Percentiles rank a stretch among this genome's conserved stretches.
These are phyloP conservation scores for Drosophila bifasciata DNA, from an alignment of 1,140 invertebrate genomes.

Conservation along the genomic window DNA sequence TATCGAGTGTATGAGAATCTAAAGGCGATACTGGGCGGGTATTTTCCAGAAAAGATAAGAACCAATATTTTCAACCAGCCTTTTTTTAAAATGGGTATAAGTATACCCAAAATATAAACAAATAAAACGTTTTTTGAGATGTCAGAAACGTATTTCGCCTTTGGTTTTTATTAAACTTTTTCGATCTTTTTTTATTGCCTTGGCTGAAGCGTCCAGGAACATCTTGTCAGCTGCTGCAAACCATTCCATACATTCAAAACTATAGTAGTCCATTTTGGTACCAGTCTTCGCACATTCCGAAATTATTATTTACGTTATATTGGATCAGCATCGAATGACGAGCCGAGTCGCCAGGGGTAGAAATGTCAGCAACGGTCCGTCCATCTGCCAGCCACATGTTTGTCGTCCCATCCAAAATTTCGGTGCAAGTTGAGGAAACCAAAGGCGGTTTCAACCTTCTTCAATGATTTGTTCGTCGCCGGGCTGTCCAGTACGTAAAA, in stretches of 20 bases:
- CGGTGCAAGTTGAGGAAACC: slow-evolving; percentile 87
- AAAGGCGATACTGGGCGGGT: too few relatives aligned
- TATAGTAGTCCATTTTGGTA: slow-evolving; percentile 88
- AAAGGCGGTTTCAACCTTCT: slow-evolving; percentile 80
- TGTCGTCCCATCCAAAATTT: slow-evolving; percentile 88
- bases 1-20: too few relatives aligned
- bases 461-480: too few relatives aligned
- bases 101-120: too few relatives aligned
- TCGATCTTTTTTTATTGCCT: slow-evolving; percentile 30
- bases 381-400: slow-evolving; percentile 87
- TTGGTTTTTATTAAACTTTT: background rate
- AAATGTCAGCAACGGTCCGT: slow-evolving; percentile 90
- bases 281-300: slow-evolving; percentile 90
- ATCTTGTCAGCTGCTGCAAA: slow-evolving; percentile 54
- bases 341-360: slow-evolving; percentile 86
- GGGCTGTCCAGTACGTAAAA: slow-evolving; percentile 85
- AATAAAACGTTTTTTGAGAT: too few relatives aligned
- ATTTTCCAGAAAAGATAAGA: too few relatives aligned
- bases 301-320: slow-evolving; percentile 88
- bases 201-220: slow-evolving; percentile 55
- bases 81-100: too few relatives aligned
- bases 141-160: too few relatives aligned
- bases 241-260: too few relatives aligned
- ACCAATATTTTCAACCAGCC: too few relatives aligned
- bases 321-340: slow-evolving; percentile 87